Conservation (phyloP, 1,140 invertebrate genomes). For the Bombyx mori region DNA sequence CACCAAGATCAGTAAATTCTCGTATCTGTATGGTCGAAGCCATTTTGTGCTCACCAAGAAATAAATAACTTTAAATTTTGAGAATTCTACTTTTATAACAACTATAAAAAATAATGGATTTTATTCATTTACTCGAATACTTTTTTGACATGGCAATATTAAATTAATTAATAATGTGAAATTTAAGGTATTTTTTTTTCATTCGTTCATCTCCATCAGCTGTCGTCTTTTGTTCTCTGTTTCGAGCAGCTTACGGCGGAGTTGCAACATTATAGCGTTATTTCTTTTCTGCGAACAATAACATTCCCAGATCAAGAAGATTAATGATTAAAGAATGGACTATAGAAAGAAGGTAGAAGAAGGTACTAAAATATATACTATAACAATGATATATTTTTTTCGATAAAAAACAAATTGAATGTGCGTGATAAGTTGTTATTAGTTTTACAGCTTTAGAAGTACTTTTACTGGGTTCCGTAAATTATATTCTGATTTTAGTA, state of each 20-base stretch:
- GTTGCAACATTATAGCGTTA: slow-evolving; percentile 48
- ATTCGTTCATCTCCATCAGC: slow-evolving; percentile 16
- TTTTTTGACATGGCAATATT: not conserved
- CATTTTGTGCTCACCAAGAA: no score
- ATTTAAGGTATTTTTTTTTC: not conserved
- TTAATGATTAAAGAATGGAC: not conserved
- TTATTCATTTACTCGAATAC: not conserved
- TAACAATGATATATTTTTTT: not conserved
- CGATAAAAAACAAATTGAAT: not conserved
- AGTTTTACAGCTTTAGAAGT: no score
- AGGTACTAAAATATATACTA: not conserved
- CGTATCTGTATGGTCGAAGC: no score
- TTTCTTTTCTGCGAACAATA: slow-evolving; percentile 50
- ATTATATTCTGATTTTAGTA: no score
- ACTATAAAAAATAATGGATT: not conserved
- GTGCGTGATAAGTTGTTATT: not conserved
- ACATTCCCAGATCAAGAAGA: not conserved
- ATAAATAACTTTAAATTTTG: no score
- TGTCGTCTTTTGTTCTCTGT: slow-evolving; percentile 36
- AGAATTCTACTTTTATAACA: no score
- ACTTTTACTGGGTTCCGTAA: no score
- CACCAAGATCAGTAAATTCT: no score
- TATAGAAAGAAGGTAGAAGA: not conserved
- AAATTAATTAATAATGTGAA: not conserved
- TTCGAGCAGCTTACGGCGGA: slow-evolving; percentile 40